Evolutionary conservation across 2,888 invertebrate species (phyloP).

Genomic region (Diabrotica balteata): DNA sequence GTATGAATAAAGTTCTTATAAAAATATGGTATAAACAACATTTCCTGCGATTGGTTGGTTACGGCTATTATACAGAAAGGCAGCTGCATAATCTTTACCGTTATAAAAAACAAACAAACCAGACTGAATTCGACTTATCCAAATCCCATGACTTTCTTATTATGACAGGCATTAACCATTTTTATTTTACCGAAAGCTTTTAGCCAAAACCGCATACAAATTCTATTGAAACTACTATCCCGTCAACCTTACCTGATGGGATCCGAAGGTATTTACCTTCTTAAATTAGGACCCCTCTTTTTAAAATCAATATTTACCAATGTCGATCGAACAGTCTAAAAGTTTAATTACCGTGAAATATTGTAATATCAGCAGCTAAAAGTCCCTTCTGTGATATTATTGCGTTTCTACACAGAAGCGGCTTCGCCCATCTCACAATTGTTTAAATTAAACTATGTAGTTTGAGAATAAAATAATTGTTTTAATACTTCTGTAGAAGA

Average conservation of each 20-base stretch:
- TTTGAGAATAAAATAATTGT: too few relatives aligned
- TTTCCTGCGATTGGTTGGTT: too few relatives aligned
- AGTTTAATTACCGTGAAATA: conserved; percentile 51
- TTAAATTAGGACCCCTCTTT: conserved; percentile 43
- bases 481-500: too few relatives aligned
- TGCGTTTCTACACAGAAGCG: conserved; percentile 11
- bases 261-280: conserved; percentile 32
- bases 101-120: conserved; percentile 13
- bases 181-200: conserved; percentile 23
- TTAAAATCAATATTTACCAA: conserved; percentile 48
- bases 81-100: neutral
- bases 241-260: conserved; percentile 26
- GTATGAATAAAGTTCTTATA: too few relatives aligned
- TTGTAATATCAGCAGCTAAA: conserved; percentile 46
- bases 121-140: neutral
- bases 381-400: conserved; percentile 31
- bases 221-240: conserved; percentile 22
- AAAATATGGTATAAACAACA: too few relatives aligned
- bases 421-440: neutral
- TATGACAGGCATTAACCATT: conserved; percentile 17
- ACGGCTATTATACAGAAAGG: too few relatives aligned
- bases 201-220: conserved; percentile 17
- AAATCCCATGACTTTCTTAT: conserved; percentile 25
- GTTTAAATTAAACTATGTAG: too few relatives aligned
- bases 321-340: conserved; percentile 45